phyloP scores from a whole-genome alignment of 1,140 invertebrate species.

The Diuraphis noxia region DNA sequence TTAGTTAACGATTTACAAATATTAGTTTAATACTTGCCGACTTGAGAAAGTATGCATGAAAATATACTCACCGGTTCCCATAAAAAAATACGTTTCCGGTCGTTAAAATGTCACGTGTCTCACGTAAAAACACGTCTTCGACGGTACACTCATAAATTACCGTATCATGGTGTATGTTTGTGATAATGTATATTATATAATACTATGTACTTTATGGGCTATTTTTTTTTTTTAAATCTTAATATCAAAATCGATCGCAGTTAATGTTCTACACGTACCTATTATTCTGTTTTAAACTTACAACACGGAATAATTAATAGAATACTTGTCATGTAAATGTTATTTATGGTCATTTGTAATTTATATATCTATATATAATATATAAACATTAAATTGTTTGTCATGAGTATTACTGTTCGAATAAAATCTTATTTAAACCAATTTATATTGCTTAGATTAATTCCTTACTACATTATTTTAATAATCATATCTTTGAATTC shows the following conservation, averaged over 20 bases:
- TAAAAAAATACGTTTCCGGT: slow-evolving; percentile 50
- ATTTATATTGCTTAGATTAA: not conserved
- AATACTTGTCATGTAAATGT: not conserved
- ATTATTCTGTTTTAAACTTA: slow-evolving; percentile 18
- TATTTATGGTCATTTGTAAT: not conserved
- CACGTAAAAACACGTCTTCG: slow-evolving; percentile 27
- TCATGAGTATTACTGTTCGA: not conserved
- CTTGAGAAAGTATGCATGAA: not conserved
- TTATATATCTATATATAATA: not conserved
- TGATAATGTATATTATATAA: not conserved
- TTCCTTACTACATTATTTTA: not conserved
- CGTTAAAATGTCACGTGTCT: slow-evolving; percentile 48
- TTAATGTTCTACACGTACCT: not conserved
- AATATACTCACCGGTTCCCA: not conserved
- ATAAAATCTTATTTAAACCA: not conserved
- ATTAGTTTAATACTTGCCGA: not conserved
- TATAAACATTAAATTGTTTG: not conserved
- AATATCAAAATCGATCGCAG: slow-evolving; percentile 9
- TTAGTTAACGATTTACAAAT: slow-evolving; percentile 1
- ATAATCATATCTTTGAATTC: not conserved
- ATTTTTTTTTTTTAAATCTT: slow-evolving; percentile 23
- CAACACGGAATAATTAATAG: not conserved
- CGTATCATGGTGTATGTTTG: not conserved
- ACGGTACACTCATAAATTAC: slow-evolving; percentile 19
- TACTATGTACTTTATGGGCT: not conserved